These are phyloP conservation scores for Papilio elwesi DNA, from an alignment of 2,888 invertebrate genomes.

Conservation along the genomic window DNA sequence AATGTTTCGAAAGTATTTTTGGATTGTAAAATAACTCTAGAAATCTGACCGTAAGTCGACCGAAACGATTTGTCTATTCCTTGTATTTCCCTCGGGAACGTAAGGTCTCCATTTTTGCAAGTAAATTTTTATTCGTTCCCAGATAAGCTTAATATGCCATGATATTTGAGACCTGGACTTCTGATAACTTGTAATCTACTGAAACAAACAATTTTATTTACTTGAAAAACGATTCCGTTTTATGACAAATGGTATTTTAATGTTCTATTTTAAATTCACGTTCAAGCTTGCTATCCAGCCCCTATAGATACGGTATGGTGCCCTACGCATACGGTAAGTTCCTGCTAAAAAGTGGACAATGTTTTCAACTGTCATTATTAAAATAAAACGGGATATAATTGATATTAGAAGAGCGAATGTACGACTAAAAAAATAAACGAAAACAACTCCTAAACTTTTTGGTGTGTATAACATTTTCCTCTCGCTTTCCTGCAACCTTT, in stretches of 20 bases:
- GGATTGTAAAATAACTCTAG: slow-evolving; percentile 56
- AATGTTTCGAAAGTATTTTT: slow-evolving; percentile 49
- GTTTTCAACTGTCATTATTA: too few species aligned
- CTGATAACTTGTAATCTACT: not conserved
- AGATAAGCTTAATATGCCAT: slow-evolving; percentile 36
- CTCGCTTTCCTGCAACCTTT: too few species aligned
- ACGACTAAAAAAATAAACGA: too few species aligned
- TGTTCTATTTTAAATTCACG: too few species aligned
- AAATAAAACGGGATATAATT: too few species aligned
- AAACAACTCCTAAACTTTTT: not conserved
- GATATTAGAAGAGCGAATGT: too few species aligned
- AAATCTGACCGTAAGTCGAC: slow-evolving; percentile 56
- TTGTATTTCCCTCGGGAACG: slow-evolving; percentile 62
- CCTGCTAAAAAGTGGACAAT: too few species aligned
- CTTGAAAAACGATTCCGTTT: not conserved
- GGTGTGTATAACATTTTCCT: not conserved
- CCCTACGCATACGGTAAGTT: too few species aligned
- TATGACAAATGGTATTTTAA: not conserved
- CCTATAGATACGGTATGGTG: too few species aligned
- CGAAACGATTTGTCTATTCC: slow-evolving; percentile 66
- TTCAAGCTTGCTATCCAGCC: too few species aligned
- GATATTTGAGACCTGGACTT: slow-evolving; percentile 20
- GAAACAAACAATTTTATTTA: not conserved
- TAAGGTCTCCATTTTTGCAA: slow-evolving; percentile 45
- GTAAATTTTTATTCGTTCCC: slow-evolving; percentile 43